Evolutionary conservation across 2,797 vertebrate genomes (phyloP), one percentile per base, ranked within the genome.

Genomic region (Vireo griseus): DNA sequence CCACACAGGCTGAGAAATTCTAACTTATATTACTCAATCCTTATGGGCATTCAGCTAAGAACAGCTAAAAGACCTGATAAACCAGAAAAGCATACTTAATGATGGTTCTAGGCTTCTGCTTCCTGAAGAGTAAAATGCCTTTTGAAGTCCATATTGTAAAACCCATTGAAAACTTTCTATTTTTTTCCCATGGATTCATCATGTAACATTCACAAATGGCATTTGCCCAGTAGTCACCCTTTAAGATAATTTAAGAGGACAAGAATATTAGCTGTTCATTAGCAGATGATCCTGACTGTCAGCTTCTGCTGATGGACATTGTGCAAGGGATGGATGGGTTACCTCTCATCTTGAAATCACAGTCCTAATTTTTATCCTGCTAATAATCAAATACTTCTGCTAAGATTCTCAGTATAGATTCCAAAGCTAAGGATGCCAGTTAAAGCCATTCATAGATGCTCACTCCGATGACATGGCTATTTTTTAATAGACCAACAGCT

Each of bases 261-360:
- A 95, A 86, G 40, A 87, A 83, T 97, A 78, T 95, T 95, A 96
- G 71, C 37, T 75, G 72, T 92, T 96, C 81, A 73, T 91, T 96
- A 94, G 89, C 25, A 68, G 35, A 71, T 92, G 85, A 90, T 96
- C 88, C 82, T 92, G 55, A 58, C 59, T 84, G 18, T 67, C 45
- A 87, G 55, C 18, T 88, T 88, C 62, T 74, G 24, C 52, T 69
- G 25, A 28, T 66, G 40, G 40, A n/a, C 0, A 0, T 35, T 51
- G 33, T 52, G 59, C 52, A 95, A 65, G 66, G 42, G 61, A 91
- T 75, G 73, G 68, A 81, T 79, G 57, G 22, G 31, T 54, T 92
- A 57, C 84, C 74, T 59, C 52, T 69, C 92, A 67, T 95, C 81
- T 84, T 63, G 57, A 95, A 83, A 77, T 76, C 51, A 54, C 28